phyloP scores from a whole-genome alignment of 2,888 invertebrate genomes.

The Tenthredo scrophulariae region DNA sequence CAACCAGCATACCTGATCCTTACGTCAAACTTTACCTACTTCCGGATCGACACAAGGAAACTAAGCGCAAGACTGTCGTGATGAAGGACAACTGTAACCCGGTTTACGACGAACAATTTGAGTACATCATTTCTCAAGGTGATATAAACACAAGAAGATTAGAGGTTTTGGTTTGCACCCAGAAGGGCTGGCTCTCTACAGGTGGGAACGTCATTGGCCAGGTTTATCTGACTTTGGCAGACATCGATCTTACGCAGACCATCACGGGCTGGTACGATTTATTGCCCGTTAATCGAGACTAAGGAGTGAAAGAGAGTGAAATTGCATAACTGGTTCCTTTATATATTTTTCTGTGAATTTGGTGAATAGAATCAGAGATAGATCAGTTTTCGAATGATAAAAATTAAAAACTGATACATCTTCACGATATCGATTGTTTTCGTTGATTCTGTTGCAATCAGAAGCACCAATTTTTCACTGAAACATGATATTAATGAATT shows the following conservation, averaged over 20 bases:
- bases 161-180: constrained; percentile 93
- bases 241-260: constrained; percentile 85
- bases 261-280: constrained; percentile 88
- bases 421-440: too few species aligned
- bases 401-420: too few species aligned
- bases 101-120: constrained; percentile 94
- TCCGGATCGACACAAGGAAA: constrained; percentile 91
- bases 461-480: too few species aligned
- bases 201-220: constrained; percentile 92
- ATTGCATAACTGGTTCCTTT: too few species aligned
- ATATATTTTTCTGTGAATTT: too few species aligned
- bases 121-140: constrained; percentile 90
- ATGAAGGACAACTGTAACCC: constrained; percentile 95
- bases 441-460: too few species aligned
- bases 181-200: constrained; percentile 90
- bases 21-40: constrained; percentile 93
- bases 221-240: constrained; percentile 85
- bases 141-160: constrained; percentile 89
- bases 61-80: constrained; percentile 91
- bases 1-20: constrained; percentile 91
- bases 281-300: constrained; percentile 80
- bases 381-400: too few species aligned
- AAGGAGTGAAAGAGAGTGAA: constrained; percentile 60
- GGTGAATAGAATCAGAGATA: too few species aligned
- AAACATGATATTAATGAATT: too few species aligned